Conservation (phyloP, 1,140 invertebrate species). For the Aleiodes sp. region DNA sequence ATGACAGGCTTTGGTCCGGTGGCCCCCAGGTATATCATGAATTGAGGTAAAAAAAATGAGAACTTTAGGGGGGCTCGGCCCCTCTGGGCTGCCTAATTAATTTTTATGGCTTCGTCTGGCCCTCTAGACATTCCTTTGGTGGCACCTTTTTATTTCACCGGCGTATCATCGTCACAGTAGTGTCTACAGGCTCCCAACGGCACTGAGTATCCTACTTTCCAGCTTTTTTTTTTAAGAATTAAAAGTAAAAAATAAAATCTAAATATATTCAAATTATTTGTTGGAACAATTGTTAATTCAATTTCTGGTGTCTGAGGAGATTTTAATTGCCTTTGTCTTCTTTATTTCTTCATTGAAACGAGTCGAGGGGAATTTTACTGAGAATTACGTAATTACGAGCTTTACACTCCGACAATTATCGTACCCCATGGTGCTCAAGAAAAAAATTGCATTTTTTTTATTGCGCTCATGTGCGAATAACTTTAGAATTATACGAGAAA, state of each 20-base stretch:
- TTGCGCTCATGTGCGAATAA: no score
- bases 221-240: background rate
- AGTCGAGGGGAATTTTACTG: background rate
- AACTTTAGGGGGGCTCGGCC: background rate
- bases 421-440: no score
- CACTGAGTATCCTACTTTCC: background rate
- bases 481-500: no score
- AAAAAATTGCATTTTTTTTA: no score
- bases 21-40: background rate
- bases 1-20: background rate
- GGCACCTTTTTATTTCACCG: background rate
- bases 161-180: background rate
- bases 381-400: background rate
- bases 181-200: background rate
- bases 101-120: conserved; percentile 12
- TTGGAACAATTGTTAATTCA: background rate
- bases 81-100: conserved; percentile 9
- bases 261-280: no score
- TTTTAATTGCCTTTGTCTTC: conserved; percentile 8
- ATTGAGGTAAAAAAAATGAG: conserved; percentile 4
- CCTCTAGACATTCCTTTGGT: background rate
- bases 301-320: background rate
- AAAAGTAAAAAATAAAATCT: no score
- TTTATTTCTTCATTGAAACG: background rate
- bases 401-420: no score